phyloP scores from a whole-genome alignment of 2,888 invertebrate species.

The Steinernema carpocapsae region DNA sequence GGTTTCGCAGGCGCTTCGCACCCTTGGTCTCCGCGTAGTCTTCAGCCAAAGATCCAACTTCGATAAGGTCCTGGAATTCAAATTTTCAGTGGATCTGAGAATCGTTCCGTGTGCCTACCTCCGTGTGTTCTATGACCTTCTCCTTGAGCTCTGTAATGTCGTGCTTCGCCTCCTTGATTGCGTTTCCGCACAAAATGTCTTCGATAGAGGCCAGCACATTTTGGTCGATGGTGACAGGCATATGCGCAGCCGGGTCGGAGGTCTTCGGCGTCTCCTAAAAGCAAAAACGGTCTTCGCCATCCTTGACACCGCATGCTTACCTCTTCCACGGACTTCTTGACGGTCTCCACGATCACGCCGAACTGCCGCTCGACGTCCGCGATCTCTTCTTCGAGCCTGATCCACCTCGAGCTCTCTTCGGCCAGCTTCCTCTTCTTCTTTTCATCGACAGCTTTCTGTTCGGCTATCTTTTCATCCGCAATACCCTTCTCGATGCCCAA shows the following conservation, averaged over 20 bases:
- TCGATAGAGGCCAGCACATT: constrained; percentile 38
- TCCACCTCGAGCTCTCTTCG: constrained; percentile 43
- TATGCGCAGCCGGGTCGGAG: too few relatives aligned
- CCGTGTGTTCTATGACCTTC: constrained; percentile 64
- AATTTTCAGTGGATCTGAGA: too few relatives aligned
- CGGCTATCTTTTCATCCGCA: constrained; percentile 42
- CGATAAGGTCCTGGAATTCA: constrained; percentile 54
- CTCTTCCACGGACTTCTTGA: constrained; percentile 22
- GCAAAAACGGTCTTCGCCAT: too few relatives aligned
- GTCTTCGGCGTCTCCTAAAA: too few relatives aligned
- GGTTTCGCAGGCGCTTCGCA: constrained; percentile 54
- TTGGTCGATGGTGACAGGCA: background rate
- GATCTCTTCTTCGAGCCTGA: constrained; percentile 19
- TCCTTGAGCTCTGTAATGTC: constrained; percentile 63
- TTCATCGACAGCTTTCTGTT: constrained; percentile 44
- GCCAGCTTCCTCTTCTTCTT: constrained; percentile 43
- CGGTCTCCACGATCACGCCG: constrained; percentile 21
- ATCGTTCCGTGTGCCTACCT: constrained; percentile 42
- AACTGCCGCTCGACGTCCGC: constrained; percentile 25
- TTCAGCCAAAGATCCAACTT: constrained; percentile 55
- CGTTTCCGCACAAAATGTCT: constrained; percentile 53
- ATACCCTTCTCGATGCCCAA: constrained; percentile 61
- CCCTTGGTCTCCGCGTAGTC: constrained; percentile 60
- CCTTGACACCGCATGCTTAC: too few relatives aligned
- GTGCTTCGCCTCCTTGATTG: constrained; percentile 59